These are phyloP conservation scores for Sebastes goodei DNA, from an alignment of 2,797 vertebrate species.

Conservation along the genomic window DNA sequence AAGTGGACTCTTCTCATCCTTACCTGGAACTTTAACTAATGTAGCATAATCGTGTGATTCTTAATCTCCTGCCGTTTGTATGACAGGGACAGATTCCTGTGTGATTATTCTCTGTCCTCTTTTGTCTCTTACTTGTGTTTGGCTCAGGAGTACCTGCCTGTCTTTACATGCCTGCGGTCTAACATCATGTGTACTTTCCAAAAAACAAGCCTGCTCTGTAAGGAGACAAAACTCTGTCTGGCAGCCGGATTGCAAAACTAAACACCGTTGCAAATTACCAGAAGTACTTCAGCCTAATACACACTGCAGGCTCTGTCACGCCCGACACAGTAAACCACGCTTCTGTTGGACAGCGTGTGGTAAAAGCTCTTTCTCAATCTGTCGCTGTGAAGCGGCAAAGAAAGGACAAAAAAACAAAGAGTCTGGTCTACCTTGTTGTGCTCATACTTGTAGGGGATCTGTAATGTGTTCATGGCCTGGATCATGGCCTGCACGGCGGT, in stretches of 20 bases:
- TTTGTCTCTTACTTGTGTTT: slow-evolving; percentile 4
- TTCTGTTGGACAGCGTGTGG: not conserved
- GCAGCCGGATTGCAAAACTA: slow-evolving; percentile 58
- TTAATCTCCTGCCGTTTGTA: slow-evolving; percentile 26
- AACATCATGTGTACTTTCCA: slow-evolving; percentile 39
- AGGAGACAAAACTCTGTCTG: slow-evolving; percentile 36
- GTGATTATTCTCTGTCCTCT: slow-evolving; percentile 28
- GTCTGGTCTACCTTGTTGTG: slow-evolving; percentile 87
- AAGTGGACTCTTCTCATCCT: slow-evolving; percentile 29
- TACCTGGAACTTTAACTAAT: slow-evolving; percentile 39
- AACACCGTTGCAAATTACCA: slow-evolving; percentile 65
- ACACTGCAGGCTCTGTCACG: slow-evolving; percentile 13
- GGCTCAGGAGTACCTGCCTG: slow-evolving; percentile 33
- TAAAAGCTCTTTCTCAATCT: slow-evolving; percentile 25
- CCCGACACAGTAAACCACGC: slow-evolving; percentile 4
- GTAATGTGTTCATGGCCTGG: slow-evolving; percentile 91
- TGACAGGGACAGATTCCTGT: slow-evolving; percentile 31
- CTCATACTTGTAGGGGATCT: slow-evolving; percentile 92
- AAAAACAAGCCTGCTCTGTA: slow-evolving; percentile 29
- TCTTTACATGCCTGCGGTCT: slow-evolving; percentile 54
- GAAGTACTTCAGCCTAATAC: slow-evolving; percentile 40
- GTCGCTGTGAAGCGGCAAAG: not conserved
- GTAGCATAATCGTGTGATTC: slow-evolving; percentile 54
- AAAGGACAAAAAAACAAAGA: not conserved
- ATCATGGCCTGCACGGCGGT: slow-evolving; percentile 97